A percentile compares a stretch with the other conserved stretches of the same genome.
These are phyloP conservation scores for Brienomyrus longianalis DNA, from an alignment of 2,113 vertebrate species.

Conservation along the genomic window DNA sequence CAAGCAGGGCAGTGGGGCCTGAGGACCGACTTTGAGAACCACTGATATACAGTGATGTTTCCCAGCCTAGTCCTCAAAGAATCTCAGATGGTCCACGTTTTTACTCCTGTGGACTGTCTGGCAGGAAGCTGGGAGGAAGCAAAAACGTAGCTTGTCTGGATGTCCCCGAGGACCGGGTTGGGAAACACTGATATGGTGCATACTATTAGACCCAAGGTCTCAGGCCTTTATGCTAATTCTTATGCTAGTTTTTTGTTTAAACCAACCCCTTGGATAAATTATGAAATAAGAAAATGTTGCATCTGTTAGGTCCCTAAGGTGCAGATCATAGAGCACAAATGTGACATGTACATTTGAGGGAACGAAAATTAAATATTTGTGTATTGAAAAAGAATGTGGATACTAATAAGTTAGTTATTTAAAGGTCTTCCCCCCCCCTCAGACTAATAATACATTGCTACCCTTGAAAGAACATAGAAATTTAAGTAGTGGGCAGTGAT, in stretches of 20 bases:
- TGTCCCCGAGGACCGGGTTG: not conserved
- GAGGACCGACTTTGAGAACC: no score
- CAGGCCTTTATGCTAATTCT: not conserved
- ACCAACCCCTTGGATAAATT: not conserved
- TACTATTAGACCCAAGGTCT: not conserved
- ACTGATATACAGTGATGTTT: not conserved
- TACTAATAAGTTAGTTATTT: not conserved
- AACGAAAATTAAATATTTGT: not conserved
- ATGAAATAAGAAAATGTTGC: not conserved
- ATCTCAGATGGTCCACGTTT: not conserved
- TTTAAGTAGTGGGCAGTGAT: not conserved
- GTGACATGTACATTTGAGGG: not conserved
- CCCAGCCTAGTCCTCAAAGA: not conserved
- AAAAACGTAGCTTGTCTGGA: not conserved
- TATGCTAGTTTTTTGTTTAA: not conserved
- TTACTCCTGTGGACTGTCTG: not conserved
- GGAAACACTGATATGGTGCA: not conserved
- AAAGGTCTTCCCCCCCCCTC: not conserved
- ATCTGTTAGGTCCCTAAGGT: not conserved
- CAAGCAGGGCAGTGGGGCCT: no score
- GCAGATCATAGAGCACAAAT: not conserved
- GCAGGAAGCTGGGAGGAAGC: not conserved
- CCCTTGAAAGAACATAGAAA: not conserved
- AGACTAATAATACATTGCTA: not conserved
- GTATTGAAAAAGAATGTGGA: not conserved